Conservation (phyloP, 1,140 invertebrate species). For the Pseudomyrmex sp. region DNA sequence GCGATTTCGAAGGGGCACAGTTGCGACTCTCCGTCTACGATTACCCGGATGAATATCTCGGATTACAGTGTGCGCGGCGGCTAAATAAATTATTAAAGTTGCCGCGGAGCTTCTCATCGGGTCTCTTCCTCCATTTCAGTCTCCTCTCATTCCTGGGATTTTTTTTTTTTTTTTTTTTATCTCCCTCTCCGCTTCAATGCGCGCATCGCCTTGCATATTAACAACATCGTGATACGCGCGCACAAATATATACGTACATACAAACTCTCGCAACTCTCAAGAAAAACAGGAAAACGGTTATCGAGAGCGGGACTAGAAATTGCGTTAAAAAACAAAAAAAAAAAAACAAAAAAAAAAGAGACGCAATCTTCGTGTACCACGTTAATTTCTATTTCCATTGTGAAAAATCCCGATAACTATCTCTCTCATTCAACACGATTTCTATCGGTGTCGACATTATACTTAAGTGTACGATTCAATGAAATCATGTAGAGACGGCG, state of each 20-base stretch:
- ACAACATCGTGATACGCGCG: slow-evolving; percentile 51
- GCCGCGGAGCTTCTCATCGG: no score
- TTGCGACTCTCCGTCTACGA: slow-evolving; percentile 67
- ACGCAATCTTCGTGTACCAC: neutral
- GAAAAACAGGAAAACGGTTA: neutral
- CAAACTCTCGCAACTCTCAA: neutral
- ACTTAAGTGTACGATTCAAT: slow-evolving; percentile 38
- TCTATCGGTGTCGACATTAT: slow-evolving; percentile 42
- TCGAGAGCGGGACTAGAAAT: neutral
- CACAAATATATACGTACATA: slow-evolving; percentile 30
- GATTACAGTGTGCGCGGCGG: slow-evolving; percentile 57
- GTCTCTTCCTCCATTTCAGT: slow-evolving; percentile 22
- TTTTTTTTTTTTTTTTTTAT: neutral
- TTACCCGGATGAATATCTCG: slow-evolving; percentile 72
- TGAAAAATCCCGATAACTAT: slow-evolving; percentile 28
- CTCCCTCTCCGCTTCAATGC: neutral
- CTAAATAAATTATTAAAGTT: slow-evolving; percentile 68
- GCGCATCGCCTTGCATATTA: slow-evolving; percentile 55
- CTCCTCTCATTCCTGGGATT: no score
- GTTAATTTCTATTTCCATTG: slow-evolving; percentile 13
- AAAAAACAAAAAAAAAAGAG: neutral
- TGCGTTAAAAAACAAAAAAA: no score
- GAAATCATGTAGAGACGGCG: slow-evolving; percentile 39
- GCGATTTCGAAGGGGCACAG: slow-evolving; percentile 58
- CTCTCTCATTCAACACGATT: slow-evolving; percentile 33